Conservation (phyloP, 1,140 invertebrate species). For the Anagrus nilaparvatae region DNA sequence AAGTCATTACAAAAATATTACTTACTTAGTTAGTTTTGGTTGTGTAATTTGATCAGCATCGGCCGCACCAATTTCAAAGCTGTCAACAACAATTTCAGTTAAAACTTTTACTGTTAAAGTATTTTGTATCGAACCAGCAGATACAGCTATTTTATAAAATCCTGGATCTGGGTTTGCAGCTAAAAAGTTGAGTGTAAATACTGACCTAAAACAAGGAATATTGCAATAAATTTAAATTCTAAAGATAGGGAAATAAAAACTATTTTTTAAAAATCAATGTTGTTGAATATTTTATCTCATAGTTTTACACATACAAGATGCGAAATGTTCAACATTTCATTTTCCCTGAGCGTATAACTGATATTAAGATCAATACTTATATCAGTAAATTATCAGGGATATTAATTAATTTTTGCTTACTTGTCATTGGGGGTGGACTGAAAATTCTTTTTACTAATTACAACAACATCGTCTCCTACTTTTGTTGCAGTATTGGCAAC, state of each 20-base stretch:
- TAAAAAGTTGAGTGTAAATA: constrained; percentile 72
- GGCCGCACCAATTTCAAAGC: constrained; percentile 77
- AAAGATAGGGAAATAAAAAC: background rate
- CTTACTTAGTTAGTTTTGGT: constrained; percentile 61
- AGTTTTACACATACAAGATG: constrained; percentile 12
- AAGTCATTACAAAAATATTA: background rate
- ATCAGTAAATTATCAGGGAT: constrained; percentile 6
- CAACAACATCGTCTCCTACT: constrained; percentile 62
- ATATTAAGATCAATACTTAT: constrained; percentile 17
- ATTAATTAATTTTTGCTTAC: constrained; percentile 39
- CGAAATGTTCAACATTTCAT: constrained; percentile 26
- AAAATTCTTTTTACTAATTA: constrained; percentile 58
- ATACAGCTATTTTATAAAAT: constrained; percentile 71
- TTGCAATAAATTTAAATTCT: constrained; percentile 2
- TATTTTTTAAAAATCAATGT: too few relatives aligned
- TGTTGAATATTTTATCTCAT: constrained; percentile 18
- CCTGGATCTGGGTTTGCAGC: constrained; percentile 70
- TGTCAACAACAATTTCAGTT: constrained; percentile 62
- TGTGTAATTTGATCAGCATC: constrained; percentile 81
- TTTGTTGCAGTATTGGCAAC: constrained; percentile 65
- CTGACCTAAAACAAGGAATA: constrained; percentile 40
- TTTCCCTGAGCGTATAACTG: constrained; percentile 41
- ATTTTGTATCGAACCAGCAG: constrained; percentile 52
- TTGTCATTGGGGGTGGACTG: constrained; percentile 43
- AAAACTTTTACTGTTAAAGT: constrained; percentile 63